Base-by-base conservation (phyloP, 1,140 invertebrate genomes). In the Propsilocerus akamusi region DNA sequence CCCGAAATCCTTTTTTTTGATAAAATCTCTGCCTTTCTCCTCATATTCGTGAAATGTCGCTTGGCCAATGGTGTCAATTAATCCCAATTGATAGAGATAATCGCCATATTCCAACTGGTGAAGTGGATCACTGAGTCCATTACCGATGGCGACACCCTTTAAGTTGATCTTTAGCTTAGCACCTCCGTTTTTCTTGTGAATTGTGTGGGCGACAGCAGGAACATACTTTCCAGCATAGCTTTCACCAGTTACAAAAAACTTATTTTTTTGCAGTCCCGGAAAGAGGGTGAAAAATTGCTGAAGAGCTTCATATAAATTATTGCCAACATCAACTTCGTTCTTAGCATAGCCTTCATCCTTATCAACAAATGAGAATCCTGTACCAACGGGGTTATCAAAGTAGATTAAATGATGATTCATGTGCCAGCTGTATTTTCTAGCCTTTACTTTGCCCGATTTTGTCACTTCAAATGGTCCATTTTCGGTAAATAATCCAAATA, bases 171-270 rank as follows among this genome's bases (percentile, higher is more conserved):
- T 77, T 6, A 69, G 54, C 48, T 71, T 60, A 7, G 77, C 70
- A 7, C 56, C 20, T 49, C 53, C 66, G 56, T 64, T 74, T 34
- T 68, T 75, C 30, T 73, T 69, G 58, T 88, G 78, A 47, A 91
- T 88, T 14, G 79, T 77, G 58, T 84, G 75, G 0, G 76, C 76
- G 12, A 87, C 60, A 0, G 83, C 78, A n/a, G 86, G 86, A 0
- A 88, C 77, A 69, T 89, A 89, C 60, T 83, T 83, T 4, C 87
- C 87, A 10, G 74, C 88, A 65, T 92, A 93, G 11, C 86, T 91
- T 67, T 93, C 87, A 1, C 88, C 89, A 3, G 81, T 81, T 0
- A 91, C 74, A 67, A 75, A 88, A 56, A 88, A 86, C 26, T 78
- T 74, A 52, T 76, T 80, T 0, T 59, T 54, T 54, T 72, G 72